Base-by-base conservation (phyloP, 2,797 vertebrate genomes). In the Gouania willdenowi region DNA sequence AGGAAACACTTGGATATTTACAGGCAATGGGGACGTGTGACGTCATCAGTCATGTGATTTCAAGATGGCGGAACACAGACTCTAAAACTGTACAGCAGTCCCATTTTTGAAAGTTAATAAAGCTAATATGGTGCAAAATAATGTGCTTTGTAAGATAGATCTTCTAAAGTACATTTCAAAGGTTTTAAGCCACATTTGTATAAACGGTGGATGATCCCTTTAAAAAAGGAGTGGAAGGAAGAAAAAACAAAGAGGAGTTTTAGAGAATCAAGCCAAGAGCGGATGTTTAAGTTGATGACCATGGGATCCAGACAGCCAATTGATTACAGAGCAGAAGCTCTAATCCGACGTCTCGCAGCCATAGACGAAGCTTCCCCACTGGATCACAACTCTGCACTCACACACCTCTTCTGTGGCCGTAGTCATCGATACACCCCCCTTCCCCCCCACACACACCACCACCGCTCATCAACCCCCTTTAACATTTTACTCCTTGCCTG, bases 271-370 rank as follows among this genome's bases (percentile, higher is more conserved):
- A 60, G 47, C 8, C 1, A 45, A 19, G 45, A 67, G 49, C 63
- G 59, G 54, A 66, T 73, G 68, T 75, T 81, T 66, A 60, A 71
- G 37, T 61, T 62, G 75, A 45, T 48, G 33, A 71, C 55, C 72
- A 39, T 22, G 36, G 59, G 63, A 75, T 69, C 64, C 55, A 81
- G 71, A 66, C 75, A 54, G 59, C 45, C 72, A 79, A 82, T 79
- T 84, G 75, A 85, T 84, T 81, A 76, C 74, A 49, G 55, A 71
- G 73, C 79, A 77, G 62, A 77, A 81, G 79, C 73, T 72, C 66
- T 79, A 82, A 83, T 82, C 77, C 52, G 48, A 63, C 44, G 67
- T 82, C 72, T 70, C 59, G 44, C 57, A 48, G 53, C 53, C 16
- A 33, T 66, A 76, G 63, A 67, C 57, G 15, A 51, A 66, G 47